Percentiles rank a stretch among this genome's conserved stretches.
phyloP scores from a whole-genome alignment of 1,140 invertebrate species.

The Ruditapes philippinarum region DNA sequence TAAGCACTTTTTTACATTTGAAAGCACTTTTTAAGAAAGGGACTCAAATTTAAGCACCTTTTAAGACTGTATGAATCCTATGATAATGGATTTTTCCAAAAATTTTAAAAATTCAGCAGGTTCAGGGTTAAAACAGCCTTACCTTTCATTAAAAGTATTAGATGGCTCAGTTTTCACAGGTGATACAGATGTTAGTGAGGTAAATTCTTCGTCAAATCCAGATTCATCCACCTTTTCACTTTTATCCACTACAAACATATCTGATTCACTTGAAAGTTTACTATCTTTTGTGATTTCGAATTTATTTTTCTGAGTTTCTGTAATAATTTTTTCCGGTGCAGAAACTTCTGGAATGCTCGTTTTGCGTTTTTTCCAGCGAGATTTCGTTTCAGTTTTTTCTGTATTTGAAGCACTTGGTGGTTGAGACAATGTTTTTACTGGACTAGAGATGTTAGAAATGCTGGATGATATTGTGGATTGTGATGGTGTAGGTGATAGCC shows the following conservation, averaged over 20 bases:
- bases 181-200: neutral
- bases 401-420: neutral
- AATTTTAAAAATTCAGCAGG: too few species aligned
- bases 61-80: too few species aligned
- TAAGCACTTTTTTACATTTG: too few species aligned
- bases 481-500: neutral
- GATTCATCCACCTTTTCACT: neutral
- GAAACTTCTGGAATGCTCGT: neutral
- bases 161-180: neutral
- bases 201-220: neutral
- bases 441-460: neutral
- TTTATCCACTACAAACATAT: neutral
- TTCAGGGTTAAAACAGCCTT: too few species aligned
- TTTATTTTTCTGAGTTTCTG: conserved; percentile 6
- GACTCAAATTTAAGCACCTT: too few species aligned
- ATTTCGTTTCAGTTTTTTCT: conserved; percentile 12
- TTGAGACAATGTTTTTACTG: conserved; percentile 9
- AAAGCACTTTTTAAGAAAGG: too few species aligned
- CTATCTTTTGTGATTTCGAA: neutral
- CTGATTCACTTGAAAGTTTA: too few species aligned
- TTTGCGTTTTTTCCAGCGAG: conserved; percentile 47
- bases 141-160: neutral
- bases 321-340: neutral
- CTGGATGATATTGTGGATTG: neutral
- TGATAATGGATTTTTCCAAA: too few species aligned